These are phyloP conservation scores for Drosophila nr. perissopoda DNA, from an alignment of 2,888 invertebrate species.

Conservation along the genomic window DNA sequence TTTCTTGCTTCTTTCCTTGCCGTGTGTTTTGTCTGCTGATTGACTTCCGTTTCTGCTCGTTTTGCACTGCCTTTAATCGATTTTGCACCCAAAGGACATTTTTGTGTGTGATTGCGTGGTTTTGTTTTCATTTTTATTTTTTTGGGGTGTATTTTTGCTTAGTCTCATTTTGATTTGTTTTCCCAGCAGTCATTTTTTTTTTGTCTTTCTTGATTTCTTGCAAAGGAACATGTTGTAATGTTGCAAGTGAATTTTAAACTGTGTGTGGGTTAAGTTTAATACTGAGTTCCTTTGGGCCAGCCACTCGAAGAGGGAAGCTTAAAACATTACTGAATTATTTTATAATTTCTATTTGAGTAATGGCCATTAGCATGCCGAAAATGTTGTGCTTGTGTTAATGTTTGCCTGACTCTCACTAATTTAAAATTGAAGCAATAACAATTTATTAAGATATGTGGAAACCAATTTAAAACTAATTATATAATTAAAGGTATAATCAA, in stretches of 20 bases:
- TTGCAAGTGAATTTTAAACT: slow-evolving; percentile 9
- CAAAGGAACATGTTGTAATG: slow-evolving; percentile 33
- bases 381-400: not conserved
- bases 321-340: not conserved
- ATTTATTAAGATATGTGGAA: not conserved
- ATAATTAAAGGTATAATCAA: not conserved
- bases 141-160: slow-evolving; percentile 33
- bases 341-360: not conserved
- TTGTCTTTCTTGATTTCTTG: slow-evolving; percentile 20
- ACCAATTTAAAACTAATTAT: not conserved
- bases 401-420: not conserved
- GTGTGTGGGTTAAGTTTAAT: not conserved
- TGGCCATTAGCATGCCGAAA: not conserved
- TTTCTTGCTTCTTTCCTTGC: not conserved
- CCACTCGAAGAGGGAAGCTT: not conserved
- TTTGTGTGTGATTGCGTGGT: slow-evolving; percentile 57
- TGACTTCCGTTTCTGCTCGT: slow-evolving; percentile 76
- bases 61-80: slow-evolving; percentile 79
- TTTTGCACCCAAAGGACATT: slow-evolving; percentile 83
- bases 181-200: slow-evolving; percentile 35
- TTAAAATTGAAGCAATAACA: not conserved
- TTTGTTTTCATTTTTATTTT: slow-evolving; percentile 44
- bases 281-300: not conserved
- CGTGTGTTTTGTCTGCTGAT: slow-evolving; percentile 65
- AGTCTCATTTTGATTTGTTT: slow-evolving; percentile 69